Evolutionary conservation across 1,140 invertebrate genomes (phyloP).

Genomic region (Heliconius nattereri): DNA sequence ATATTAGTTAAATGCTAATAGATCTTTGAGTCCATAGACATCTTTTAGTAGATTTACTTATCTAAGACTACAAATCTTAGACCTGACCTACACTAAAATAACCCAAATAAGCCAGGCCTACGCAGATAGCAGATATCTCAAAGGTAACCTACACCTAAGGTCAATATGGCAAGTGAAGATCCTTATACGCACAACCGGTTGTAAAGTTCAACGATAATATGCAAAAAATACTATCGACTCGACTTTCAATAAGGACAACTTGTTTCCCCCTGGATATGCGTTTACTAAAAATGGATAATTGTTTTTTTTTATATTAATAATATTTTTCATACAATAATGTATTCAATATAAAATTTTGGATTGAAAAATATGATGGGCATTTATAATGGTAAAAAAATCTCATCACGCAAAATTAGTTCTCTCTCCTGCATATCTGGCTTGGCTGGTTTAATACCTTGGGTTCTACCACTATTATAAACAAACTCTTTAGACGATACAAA

Average conservation of each 20-base stretch:
- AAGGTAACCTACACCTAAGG: conserved; percentile 40
- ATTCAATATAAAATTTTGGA: no score
- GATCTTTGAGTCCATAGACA: no score
- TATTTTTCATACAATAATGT: no score
- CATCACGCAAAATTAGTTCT: no score
- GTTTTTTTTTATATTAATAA: neutral
- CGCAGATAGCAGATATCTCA: conserved; percentile 9
- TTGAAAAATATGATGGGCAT: no score
- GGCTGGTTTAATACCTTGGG: no score
- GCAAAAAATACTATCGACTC: conserved; percentile 43
- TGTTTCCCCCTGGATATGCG: conserved; percentile 24
- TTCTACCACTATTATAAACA: no score
- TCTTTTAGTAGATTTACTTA: no score
- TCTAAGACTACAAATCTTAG: neutral
- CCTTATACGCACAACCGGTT: conserved; percentile 40
- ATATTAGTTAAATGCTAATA: no score
- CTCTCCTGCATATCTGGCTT: no score
- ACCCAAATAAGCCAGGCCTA: neutral
- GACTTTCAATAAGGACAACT: conserved; percentile 38
- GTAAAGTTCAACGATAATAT: conserved; percentile 44
- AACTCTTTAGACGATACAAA: no score
- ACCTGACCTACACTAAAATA: conserved; percentile 23
- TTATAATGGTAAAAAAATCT: no score
- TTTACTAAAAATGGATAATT: conserved; percentile 3
- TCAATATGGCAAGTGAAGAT: conserved; percentile 43